Conservation (phyloP, 2,113 vertebrate genomes). For the Morone chrysops region DNA sequence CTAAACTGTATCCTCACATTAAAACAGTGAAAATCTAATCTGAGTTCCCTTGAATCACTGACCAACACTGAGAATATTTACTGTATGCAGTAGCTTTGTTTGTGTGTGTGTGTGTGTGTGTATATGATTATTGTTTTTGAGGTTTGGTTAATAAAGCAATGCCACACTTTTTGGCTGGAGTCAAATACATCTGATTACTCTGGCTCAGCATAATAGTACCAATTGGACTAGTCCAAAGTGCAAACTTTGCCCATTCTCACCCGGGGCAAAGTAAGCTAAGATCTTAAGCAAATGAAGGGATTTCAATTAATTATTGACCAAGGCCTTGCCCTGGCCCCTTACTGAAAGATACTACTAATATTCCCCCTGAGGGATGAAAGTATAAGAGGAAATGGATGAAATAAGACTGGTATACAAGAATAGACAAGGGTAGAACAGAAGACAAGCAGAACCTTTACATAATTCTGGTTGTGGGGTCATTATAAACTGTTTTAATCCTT, state of each 20-base stretch:
- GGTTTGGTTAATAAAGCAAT: not conserved
- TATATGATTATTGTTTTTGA: not conserved
- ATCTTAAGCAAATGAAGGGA: constrained; percentile 73
- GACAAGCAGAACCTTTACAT: constrained; percentile 7
- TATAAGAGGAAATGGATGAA: constrained; percentile 45
- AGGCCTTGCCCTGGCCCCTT: constrained; percentile 47
- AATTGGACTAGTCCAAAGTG: constrained; percentile 40
- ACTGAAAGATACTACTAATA: constrained; percentile 66
- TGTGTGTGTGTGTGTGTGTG: not conserved
- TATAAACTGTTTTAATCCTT: constrained; percentile 16
- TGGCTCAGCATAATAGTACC: constrained; percentile 54
- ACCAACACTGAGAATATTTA: not conserved
- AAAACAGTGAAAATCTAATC: not conserved
- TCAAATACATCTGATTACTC: constrained; percentile 46
- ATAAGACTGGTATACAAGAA: constrained; percentile 3
- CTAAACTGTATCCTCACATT: not conserved
- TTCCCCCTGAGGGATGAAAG: constrained; percentile 65
- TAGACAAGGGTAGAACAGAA: constrained; percentile 12
- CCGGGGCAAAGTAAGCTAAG: constrained; percentile 52
- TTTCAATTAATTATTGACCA: constrained; percentile 78
- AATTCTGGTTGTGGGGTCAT: not conserved
- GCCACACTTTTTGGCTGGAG: too few species aligned
- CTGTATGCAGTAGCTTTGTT: not conserved
- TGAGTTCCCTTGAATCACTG: not conserved
- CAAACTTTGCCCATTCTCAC: constrained; percentile 64